Conservation (phyloP, 2,113 vertebrate genomes). For the Indicator indicator region DNA sequence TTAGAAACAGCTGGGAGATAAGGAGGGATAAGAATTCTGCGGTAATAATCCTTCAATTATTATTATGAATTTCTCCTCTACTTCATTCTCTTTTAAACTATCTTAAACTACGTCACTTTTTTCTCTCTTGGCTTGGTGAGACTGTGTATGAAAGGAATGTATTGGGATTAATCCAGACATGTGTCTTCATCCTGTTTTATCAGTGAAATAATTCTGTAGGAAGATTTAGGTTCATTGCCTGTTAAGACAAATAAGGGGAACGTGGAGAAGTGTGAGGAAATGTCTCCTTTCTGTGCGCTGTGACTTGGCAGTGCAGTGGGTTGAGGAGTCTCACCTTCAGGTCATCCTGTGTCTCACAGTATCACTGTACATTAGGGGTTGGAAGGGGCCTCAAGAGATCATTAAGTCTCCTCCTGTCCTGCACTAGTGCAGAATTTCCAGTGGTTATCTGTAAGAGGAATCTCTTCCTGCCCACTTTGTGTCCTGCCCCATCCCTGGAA, state of each 20-base stretch:
- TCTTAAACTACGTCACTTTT: background rate
- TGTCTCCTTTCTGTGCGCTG: background rate
- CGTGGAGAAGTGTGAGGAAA: background rate
- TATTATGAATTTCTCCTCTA: background rate
- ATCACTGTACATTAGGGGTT: no score
- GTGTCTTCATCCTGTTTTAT: background rate
- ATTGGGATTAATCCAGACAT: constrained; percentile 19
- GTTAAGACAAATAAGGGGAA: background rate
- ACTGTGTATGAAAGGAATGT: background rate
- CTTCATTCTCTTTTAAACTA: background rate
- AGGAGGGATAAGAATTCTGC: background rate
- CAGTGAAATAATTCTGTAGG: background rate
- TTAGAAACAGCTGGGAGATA: background rate
- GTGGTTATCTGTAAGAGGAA: background rate
- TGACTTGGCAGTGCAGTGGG: background rate
- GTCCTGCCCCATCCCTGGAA: background rate
- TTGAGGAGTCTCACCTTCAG: background rate
- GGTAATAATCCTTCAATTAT: background rate
- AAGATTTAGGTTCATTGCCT: background rate
- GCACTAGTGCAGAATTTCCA: background rate
- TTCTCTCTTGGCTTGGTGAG: background rate
- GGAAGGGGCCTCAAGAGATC: no score
- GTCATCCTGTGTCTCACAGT: background rate
- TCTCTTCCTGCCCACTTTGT: background rate
- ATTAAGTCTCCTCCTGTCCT: background rate